These are phyloP conservation scores for Hyles lineata DNA, from an alignment of 2,888 invertebrate species.

Conservation along the genomic window DNA sequence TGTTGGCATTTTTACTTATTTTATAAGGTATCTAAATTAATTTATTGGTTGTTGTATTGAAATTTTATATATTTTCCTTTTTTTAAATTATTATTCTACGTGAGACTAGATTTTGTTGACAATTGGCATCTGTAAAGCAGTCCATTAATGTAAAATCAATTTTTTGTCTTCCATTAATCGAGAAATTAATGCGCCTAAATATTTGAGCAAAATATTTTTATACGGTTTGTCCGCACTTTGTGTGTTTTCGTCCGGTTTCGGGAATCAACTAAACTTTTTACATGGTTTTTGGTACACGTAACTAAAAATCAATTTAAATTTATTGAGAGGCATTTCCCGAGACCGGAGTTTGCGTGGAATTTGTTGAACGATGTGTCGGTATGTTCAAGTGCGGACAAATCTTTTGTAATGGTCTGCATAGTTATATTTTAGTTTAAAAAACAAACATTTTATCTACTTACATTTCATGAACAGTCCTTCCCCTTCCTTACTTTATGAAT, in stretches of 20 bases:
- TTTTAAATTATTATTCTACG: constrained; percentile 80
- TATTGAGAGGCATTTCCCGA: constrained; percentile 8
- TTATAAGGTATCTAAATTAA: constrained; percentile 84
- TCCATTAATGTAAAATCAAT: constrained; percentile 58
- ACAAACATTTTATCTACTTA: constrained; percentile 55
- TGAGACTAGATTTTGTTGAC: constrained; percentile 68
- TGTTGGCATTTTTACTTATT: constrained; percentile 85
- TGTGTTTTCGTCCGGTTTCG: not conserved
- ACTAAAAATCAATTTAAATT: not conserved
- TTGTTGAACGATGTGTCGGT: not conserved
- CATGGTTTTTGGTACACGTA: not conserved
- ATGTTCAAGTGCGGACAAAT: constrained; percentile 16
- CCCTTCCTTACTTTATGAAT: constrained; percentile 76
- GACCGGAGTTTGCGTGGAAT: not conserved
- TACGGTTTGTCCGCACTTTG: constrained; percentile 23
- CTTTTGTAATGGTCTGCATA: constrained; percentile 31
- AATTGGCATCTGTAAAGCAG: constrained; percentile 78
- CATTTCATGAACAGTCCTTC: constrained; percentile 69
- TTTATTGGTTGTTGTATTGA: constrained; percentile 85
- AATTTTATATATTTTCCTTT: constrained; percentile 77
- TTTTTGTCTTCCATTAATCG: constrained; percentile 66
- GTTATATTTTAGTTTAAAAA: constrained; percentile 47
- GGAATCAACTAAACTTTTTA: constrained; percentile 3
- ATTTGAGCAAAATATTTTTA: constrained; percentile 18
- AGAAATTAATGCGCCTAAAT: constrained; percentile 20